Percentiles rank a stretch among this genome's conserved stretches.
These are phyloP conservation scores for Galerucella pusilla DNA, from an alignment of 2,888 invertebrate species.

Conservation along the genomic window DNA sequence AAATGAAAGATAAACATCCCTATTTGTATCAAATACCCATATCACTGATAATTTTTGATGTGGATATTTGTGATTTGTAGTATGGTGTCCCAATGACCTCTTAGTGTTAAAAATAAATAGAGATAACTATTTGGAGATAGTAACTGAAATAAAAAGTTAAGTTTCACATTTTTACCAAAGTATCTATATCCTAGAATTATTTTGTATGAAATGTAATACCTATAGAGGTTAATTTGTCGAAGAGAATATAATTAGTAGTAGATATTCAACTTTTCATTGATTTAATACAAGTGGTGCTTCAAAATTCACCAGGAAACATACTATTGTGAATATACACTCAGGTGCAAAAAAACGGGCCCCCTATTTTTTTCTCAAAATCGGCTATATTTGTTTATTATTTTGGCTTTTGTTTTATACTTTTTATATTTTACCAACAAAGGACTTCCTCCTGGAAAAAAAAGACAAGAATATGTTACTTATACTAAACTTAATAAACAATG, in stretches of 20 bases:
- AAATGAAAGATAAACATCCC: neutral
- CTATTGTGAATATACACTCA: slow-evolving; percentile 12
- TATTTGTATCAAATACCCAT: slow-evolving; percentile 6
- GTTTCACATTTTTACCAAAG: neutral
- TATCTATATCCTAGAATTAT: slow-evolving; percentile 7
- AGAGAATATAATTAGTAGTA: too few species aligned
- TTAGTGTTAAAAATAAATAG: neutral
- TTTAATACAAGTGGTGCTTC: neutral
- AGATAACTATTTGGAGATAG: slow-evolving; percentile 9
- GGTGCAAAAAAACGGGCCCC: too few species aligned
- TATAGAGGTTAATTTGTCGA: neutral
- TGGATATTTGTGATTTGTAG: slow-evolving; percentile 16
- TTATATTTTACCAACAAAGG: too few species aligned
- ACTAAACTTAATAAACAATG: too few species aligned
- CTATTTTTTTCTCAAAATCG: too few species aligned
- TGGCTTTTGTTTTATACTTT: too few species aligned
- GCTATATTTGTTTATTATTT: too few species aligned
- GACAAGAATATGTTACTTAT: too few species aligned
- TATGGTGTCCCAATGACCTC: slow-evolving; percentile 9
- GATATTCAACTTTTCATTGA: too few species aligned
- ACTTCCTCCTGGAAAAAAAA: too few species aligned
- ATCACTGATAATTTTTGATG: slow-evolving; percentile 6
- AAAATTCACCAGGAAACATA: slow-evolving; percentile 8
- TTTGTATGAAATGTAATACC: slow-evolving; percentile 8
- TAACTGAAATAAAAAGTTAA: slow-evolving; percentile 1